phyloP scores from a whole-genome alignment of 2,888 invertebrate genomes.

The Pandemis corylana region DNA sequence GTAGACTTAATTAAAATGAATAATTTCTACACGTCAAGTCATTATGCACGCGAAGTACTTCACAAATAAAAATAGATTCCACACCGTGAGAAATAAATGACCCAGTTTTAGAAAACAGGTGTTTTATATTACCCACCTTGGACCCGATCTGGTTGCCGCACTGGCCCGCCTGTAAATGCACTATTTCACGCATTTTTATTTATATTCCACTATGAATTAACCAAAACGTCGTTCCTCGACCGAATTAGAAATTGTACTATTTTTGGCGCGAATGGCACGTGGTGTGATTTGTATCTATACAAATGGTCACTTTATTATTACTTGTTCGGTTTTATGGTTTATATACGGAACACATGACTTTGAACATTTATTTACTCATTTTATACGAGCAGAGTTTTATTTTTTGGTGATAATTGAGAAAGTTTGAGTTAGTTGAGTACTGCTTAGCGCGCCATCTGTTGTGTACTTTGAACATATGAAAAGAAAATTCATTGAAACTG shows the following conservation, averaged over 20 bases:
- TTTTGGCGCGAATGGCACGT: slow-evolving; percentile 53
- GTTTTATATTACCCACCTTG: slow-evolving; percentile 85
- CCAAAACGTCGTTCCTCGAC: slow-evolving; percentile 50
- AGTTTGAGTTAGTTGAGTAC: slow-evolving; percentile 21
- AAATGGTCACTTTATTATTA: slow-evolving; percentile 39
- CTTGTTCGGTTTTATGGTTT: slow-evolving; percentile 26
- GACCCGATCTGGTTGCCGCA: slow-evolving; percentile 97
- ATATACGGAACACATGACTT: slow-evolving; percentile 12
- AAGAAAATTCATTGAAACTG: background rate
- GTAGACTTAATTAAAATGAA: slow-evolving; percentile 33
- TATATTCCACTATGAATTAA: slow-evolving; percentile 49
- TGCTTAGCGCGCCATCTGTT: slow-evolving; percentile 34
- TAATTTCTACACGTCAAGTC: slow-evolving; percentile 31
- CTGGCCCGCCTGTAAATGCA: slow-evolving; percentile 95
- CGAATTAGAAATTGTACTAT: slow-evolving; percentile 50
- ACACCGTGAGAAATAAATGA: slow-evolving; percentile 25
- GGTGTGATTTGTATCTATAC: slow-evolving; percentile 34
- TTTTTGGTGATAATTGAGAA: slow-evolving; percentile 36
- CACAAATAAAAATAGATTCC: slow-evolving; percentile 40
- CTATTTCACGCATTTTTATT: slow-evolving; percentile 93
- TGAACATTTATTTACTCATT: slow-evolving; percentile 38
- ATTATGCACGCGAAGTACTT: slow-evolving; percentile 21
- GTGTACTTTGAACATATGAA: background rate
- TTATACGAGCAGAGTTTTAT: slow-evolving; percentile 24
- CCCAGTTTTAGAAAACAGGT: slow-evolving; percentile 33